These are phyloP conservation scores for Oncopodura yosiiana DNA, from an alignment of 1,140 invertebrate species.

Conservation along the genomic window DNA sequence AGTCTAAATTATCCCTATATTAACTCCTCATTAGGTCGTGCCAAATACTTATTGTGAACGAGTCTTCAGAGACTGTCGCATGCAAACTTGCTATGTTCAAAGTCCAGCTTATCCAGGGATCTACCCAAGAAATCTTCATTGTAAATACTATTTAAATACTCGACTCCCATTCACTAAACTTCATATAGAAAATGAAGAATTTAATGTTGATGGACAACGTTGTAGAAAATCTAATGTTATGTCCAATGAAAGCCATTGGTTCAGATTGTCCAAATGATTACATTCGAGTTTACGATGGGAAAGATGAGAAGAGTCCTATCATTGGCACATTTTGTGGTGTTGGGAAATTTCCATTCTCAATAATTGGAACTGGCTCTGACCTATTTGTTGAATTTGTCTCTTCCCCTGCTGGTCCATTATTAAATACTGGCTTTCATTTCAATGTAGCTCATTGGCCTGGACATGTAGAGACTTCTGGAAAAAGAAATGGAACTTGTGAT, in stretches of 20 bases:
- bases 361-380: slow-evolving; percentile 80
- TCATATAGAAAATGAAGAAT: slow-evolving; percentile 84
- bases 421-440: slow-evolving; percentile 86
- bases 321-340: slow-evolving; percentile 88
- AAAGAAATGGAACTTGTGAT: slow-evolving; percentile 66
- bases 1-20: background rate
- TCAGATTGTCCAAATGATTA: slow-evolving; percentile 84
- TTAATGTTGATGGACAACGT: slow-evolving; percentile 83
- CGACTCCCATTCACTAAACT: slow-evolving; percentile 77
- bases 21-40: slow-evolving; percentile 32
- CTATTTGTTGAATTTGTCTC: slow-evolving; percentile 84
- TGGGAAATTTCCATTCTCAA: slow-evolving; percentile 87
- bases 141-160: slow-evolving; percentile 77
- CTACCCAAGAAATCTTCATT: slow-evolving; percentile 78
- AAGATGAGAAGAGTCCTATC: slow-evolving; percentile 69
- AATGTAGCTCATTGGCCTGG: slow-evolving; percentile 87
- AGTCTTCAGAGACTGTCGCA: slow-evolving; percentile 66
- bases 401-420: slow-evolving; percentile 71
- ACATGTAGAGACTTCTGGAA: slow-evolving; percentile 70
- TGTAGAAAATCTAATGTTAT: slow-evolving; percentile 91
- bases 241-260: slow-evolving; percentile 56
- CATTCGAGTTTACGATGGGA: slow-evolving; percentile 80
- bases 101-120: slow-evolving; percentile 84
- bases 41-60: slow-evolving; percentile 74
- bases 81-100: slow-evolving; percentile 86